Evolutionary conservation across 2,888 invertebrate species (phyloP), one percentile per base, ranked within the genome.

Genomic region (Caenorhabditis sp.): DNA sequence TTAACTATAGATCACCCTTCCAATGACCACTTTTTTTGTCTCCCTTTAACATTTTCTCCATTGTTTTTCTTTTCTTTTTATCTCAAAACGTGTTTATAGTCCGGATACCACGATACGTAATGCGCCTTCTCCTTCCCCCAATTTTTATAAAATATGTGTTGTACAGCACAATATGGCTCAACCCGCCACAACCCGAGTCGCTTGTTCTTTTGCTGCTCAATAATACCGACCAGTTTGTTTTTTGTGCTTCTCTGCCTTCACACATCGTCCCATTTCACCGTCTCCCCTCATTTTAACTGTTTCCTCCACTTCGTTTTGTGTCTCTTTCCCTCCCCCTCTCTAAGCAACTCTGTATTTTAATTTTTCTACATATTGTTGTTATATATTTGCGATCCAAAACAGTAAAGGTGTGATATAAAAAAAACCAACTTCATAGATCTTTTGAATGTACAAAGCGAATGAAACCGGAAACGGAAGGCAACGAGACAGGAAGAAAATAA

Each of bases 11-110:
- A 61, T 58, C 67, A 35, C 28, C 55, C 64, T 61, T 61, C 65
- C 50, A 67, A 67, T 74, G 44, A 74, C 65, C 47, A 37, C 24
- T 61, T 50, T 22, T 55, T 28, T 47, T 32, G 5, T 11, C 47
- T 11, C 4, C 18, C n/a, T 18, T 76, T 67, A 67, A 67, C 76
- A 70, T 78, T 70, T 78, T 70, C 55, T 62, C 55, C 37, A 26
- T 69, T 64, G 56, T 69, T 77, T 62, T 69, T 37, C 11, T 65
- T 50, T 28, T 65, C 24, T 65, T 77, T 79, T 79, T 70, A 61
- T 61, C 71, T 28, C 67, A 69, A 80, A 80, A 80, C 80, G 80
- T 80, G 80, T 80, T 74, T 69, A 80, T 80, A 80, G 80, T 80
- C 76, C 80, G 80, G 80, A 80, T 80, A 80, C 62, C 69, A 64